A percentile compares a stretch with the other conserved stretches of the same genome.
phyloP scores from a whole-genome alignment of 2,888 invertebrate species.

The Tachina lurida region DNA sequence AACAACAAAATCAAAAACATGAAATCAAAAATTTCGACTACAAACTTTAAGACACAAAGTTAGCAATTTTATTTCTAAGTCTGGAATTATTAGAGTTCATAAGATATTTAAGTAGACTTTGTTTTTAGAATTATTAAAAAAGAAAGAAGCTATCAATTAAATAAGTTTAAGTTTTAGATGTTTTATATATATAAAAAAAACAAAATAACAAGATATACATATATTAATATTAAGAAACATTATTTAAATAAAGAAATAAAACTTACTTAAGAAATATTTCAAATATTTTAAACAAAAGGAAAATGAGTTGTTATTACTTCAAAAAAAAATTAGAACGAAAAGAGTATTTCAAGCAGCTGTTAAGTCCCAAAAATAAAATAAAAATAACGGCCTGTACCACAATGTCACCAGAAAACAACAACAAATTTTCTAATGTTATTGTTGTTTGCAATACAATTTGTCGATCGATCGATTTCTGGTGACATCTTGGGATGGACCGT shows the following conservation, averaged over 20 bases:
- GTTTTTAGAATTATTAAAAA: slow-evolving; percentile 26
- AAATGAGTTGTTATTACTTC: neutral
- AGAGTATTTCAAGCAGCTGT: too few relatives aligned
- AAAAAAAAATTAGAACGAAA: too few relatives aligned
- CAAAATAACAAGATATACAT: neutral
- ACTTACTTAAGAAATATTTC: slow-evolving; percentile 13
- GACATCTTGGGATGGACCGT: too few relatives aligned
- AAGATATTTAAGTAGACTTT: slow-evolving; percentile 45
- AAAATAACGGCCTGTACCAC: too few relatives aligned
- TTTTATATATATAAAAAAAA: slow-evolving; percentile 46
- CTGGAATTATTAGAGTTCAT: slow-evolving; percentile 11
- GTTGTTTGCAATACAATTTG: too few relatives aligned
- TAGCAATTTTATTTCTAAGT: slow-evolving; percentile 34
- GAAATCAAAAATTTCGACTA: slow-evolving; percentile 63
- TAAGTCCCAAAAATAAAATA: too few relatives aligned
- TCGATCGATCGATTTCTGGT: too few relatives aligned
- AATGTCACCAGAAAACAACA: too few relatives aligned
- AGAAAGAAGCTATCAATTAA: slow-evolving; percentile 32
- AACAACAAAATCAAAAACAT: slow-evolving; percentile 2
- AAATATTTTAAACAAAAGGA: slow-evolving; percentile 5
- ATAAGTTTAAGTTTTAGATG: slow-evolving; percentile 64
- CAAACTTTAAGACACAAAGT: slow-evolving; percentile 64
- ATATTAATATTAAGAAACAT: neutral
- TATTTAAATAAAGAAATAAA: slow-evolving; percentile 36
- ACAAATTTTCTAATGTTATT: too few relatives aligned